Base-by-base conservation (phyloP, 2,113 vertebrate species). In the Galbula dea region DNA sequence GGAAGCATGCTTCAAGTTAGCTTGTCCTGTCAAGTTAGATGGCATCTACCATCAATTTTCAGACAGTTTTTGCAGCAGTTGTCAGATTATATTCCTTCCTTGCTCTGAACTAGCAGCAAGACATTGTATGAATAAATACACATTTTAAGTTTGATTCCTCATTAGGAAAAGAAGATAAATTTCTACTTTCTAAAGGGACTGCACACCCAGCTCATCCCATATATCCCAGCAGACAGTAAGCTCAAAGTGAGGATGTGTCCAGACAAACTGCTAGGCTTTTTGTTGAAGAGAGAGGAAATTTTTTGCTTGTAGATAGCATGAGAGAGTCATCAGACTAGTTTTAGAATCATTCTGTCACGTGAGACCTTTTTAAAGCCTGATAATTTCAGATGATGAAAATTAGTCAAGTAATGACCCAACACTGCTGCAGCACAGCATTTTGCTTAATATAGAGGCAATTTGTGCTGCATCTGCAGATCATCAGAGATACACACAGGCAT, bases 381-480 rank as follows among this genome's bases (percentile, higher is more conserved):
- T 86, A 92, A 94, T 93, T 89, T 85, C 46, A 86, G 83, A 88
- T 91, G 81, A 89, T 86, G 87, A 83, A 94, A 89, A 93, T 93
- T 26, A 74, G 67, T 87, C 55, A 41, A 81, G 66, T 76, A 79
- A 93, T 66, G 74, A 93, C 81, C 88, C 74, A 92, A 29, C 43
- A 36, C 7, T 79, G 63, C 82, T 91, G 89, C 78, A 74, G 13
- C 26, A 91, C 67, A 90, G 80, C 67, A 51, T 79, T 92, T 55
- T 89, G 82, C 93, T 95, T 90, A 86, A 95, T 89, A 73, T 41
- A 94, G 89, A 88, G 39, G 24, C 66, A 89, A 45, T 84, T 85
- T 85, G 67, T 92, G 91, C 82, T 91, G 87, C 76, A 69, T 90
- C 55, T 91, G 86, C 85, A 91, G 58, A 73, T 58, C 2, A 17